Percentiles rank a stretch among this genome's conserved stretches.
These are phyloP conservation scores for Paraplagusia blochii DNA, from an alignment of 2,113 vertebrate species.

Conservation along the genomic window DNA sequence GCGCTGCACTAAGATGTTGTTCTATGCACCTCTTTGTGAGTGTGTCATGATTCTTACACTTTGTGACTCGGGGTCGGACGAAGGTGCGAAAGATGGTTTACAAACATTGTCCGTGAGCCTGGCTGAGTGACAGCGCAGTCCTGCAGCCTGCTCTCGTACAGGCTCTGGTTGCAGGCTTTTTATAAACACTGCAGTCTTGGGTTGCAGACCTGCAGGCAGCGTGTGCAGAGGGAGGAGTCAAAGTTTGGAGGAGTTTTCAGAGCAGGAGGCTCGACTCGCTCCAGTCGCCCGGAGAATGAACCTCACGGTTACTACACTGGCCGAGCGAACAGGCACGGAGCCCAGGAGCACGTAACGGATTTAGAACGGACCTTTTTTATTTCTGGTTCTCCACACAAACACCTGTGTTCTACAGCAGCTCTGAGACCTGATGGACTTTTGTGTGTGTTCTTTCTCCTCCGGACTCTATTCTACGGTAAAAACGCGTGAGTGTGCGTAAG, in stretches of 20 bases:
- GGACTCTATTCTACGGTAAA: constrained; percentile 35
- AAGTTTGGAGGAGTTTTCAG: constrained; percentile 33
- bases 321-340: background rate
- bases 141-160: background rate
- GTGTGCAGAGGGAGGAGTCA: constrained; percentile 53
- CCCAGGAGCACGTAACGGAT: constrained; percentile 20
- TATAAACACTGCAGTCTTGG: background rate
- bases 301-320: background rate
- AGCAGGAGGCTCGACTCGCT: constrained; percentile 27
- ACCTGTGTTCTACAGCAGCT: no score
- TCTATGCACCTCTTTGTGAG: no score
- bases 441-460: background rate
- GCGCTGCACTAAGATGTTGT: no score
- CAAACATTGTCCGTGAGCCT: background rate
- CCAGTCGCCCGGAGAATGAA: constrained; percentile 7
- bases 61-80: no score
- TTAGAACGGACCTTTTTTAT: background rate
- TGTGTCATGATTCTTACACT: no score
- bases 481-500: background rate
- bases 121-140: constrained; percentile 1
- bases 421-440: background rate
- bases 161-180: background rate
- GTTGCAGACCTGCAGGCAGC: constrained; percentile 8
- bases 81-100: no score
- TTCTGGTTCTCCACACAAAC: no score